Evolutionary conservation across 2,888 invertebrate genomes (phyloP).

Genomic region (Troides oblongomaculatus): DNA sequence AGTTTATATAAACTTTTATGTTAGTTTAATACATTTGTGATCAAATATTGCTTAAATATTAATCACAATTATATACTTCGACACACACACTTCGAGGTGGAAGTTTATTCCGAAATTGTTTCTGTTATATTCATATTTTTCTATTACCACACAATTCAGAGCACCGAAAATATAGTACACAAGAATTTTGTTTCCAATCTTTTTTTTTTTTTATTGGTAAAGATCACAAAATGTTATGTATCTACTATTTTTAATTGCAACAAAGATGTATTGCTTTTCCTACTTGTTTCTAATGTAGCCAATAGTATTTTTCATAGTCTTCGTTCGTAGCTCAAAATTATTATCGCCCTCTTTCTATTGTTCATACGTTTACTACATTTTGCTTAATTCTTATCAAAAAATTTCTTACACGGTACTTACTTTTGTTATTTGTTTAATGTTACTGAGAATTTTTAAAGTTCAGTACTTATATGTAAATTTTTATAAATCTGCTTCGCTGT

Average conservation of each 20-base stretch:
- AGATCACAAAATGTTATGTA: constrained; percentile 14
- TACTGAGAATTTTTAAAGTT: background rate
- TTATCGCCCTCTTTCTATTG: constrained; percentile 6
- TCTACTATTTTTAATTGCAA: constrained; percentile 10
- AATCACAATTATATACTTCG: constrained; percentile 4
- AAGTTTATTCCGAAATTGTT: background rate
- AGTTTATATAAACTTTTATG: background rate
- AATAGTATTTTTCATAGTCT: constrained; percentile 33
- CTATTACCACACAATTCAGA: background rate
- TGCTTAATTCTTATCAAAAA: background rate
- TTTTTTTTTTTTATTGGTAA: background rate
- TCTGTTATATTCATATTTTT: background rate
- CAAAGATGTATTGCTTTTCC: constrained; percentile 14
- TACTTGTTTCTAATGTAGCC: constrained; percentile 25
- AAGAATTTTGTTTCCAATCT: background rate
- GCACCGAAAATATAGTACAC: constrained; percentile 28
- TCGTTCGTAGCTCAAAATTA: constrained; percentile 27
- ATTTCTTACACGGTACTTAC: constrained; percentile 25
- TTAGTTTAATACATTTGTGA: background rate
- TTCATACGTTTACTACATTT: constrained; percentile 1
- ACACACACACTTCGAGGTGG: background rate
- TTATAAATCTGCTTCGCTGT: background rate
- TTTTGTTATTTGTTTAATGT: constrained; percentile 7
- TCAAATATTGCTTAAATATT: background rate
- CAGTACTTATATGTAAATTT: constrained; percentile 13